Evolutionary conservation across 2,113 vertebrate species (phyloP), one percentile per base, ranked within the genome.

Genomic region (Lethenteron camtschaticum): DNA sequence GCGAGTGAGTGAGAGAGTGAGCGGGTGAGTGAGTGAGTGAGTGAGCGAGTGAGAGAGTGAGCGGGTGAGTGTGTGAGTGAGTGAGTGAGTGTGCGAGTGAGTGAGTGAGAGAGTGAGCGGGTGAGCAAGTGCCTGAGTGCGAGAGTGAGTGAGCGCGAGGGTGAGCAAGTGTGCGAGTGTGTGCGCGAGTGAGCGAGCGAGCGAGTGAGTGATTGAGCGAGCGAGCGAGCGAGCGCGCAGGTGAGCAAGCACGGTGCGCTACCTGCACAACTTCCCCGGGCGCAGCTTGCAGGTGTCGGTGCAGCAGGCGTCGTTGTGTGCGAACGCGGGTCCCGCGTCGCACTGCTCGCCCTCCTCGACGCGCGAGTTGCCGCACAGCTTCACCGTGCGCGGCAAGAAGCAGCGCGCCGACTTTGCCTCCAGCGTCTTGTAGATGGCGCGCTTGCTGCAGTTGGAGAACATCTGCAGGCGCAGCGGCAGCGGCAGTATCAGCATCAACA

Each of bases 401-500:
- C 92, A 99, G 68, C 82, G 70, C 4, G 82, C 83, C 58, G 91
- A 85, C 76, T 94, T 96, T 73, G 78, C 78, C 72, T 81, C 79
- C 73, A 97, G 79, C 4, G 91, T 89, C 78, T 83, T 88, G 68
- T 81, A 85, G 18, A 99, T 85, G 9, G 94, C 95, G 73, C 80
- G 82, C 77, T 89, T 97, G 77, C 92, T 96, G 82, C 94, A 99
- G 76, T 78, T 87, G 66, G 94, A 99, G 76, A 99, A 97, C 78
- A 85, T 86, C 94, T 99, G 73, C 1, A 68, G 72, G 68, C 75
- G 63, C 41, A 72, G 1, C 57, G 9, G 60, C 60, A 20, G 20
- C 14, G 60, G 10, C 20, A 10, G 60, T 10, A 66, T 20, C 24
- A 4, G 3, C 16, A 18, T 4, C 16, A 18, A 18, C 16, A 18